These are phyloP conservation scores for Maccullochella peelii DNA, from an alignment of 2,113 vertebrate species.

Conservation along the genomic window DNA sequence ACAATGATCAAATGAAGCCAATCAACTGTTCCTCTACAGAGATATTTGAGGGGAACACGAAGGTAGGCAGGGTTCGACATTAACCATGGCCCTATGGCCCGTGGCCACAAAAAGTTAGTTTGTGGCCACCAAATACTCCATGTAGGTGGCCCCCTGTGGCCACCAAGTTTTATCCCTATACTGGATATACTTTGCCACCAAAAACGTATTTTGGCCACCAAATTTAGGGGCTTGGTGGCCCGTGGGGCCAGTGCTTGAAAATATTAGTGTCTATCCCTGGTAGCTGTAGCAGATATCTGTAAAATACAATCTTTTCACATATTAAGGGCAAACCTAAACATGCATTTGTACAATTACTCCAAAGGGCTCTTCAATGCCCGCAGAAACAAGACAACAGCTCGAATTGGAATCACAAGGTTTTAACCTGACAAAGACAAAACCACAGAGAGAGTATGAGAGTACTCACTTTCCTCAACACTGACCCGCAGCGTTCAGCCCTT, in stretches of 20 bases:
- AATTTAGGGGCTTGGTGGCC: no score
- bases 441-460: conserved; percentile 2
- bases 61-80: no score
- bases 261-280: no score
- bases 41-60: background rate
- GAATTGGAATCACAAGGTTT: conserved; percentile 48
- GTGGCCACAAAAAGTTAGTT: no score
- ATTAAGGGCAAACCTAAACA: background rate
- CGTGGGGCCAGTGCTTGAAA: no score
- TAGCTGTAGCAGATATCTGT: no score
- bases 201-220: no score
- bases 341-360: background rate
- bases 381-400: conserved; percentile 17
- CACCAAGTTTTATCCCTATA: no score
- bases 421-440: conserved; percentile 35
- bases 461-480: background rate
- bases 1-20: background rate
- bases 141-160: no score
- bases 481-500: background rate
- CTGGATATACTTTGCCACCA: no score
- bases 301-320: background rate
- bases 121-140: no score
- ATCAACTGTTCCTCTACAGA: background rate
- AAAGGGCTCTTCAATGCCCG: background rate
- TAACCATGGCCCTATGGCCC: no score